These are phyloP conservation scores for Ellobius talpinus DNA, from an alignment of 2,113 vertebrate species.

Conservation along the genomic window DNA sequence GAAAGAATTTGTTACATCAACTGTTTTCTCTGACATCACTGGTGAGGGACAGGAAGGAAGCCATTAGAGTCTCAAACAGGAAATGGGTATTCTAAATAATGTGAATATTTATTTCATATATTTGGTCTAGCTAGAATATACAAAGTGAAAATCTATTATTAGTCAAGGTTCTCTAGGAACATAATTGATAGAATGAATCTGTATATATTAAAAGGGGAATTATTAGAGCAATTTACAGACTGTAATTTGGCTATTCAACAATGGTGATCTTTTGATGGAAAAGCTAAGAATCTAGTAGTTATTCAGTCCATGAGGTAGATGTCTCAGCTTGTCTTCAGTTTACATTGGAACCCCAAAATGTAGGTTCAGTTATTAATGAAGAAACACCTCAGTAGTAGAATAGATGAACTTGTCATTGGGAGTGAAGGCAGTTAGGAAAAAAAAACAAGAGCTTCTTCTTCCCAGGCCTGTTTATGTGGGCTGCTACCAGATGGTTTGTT, in stretches of 20 bases:
- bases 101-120: not conserved
- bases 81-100: not conserved
- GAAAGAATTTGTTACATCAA: constrained; percentile 9
- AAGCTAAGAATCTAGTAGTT: not conserved
- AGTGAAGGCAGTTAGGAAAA: not conserved
- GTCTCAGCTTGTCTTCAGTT: not conserved
- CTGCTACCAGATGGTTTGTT: not conserved
- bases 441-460: not conserved
- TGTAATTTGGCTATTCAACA: not conserved
- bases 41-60: not conserved
- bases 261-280: not conserved
- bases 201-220: not conserved
- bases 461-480: not conserved
- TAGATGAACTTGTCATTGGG: not conserved
- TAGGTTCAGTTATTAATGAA: not conserved
- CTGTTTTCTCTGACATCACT: not conserved
- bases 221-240: not conserved
- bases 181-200: not conserved
- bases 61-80: not conserved
- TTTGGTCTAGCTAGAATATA: not conserved
- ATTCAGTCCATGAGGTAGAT: not conserved
- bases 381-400: not conserved
- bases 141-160: not conserved
- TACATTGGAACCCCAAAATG: not conserved
- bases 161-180: not conserved